These are phyloP conservation scores for Girardinichthys multiradiatus DNA, from an alignment of 2,113 vertebrate genomes.

Conservation along the genomic window DNA sequence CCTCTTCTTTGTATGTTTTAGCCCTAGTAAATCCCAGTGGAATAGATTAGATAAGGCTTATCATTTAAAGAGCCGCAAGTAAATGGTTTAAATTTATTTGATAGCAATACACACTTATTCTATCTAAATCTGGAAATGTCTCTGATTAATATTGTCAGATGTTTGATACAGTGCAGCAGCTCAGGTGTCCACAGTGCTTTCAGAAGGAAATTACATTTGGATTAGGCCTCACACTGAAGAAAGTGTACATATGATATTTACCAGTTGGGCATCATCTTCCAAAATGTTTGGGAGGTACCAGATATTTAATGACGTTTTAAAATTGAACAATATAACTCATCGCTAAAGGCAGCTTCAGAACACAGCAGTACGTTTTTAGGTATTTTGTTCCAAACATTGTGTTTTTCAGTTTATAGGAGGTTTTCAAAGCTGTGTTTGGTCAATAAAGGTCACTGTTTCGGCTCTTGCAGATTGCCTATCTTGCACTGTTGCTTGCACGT, in stretches of 20 bases:
- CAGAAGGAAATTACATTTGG: background rate
- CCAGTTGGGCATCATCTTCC: background rate
- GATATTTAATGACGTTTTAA: background rate
- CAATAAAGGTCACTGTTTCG: conserved; percentile 6
- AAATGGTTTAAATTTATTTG: background rate
- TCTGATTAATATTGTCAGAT: background rate
- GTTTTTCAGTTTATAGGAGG: too few relatives aligned
- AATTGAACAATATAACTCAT: too few relatives aligned
- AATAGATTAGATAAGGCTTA: background rate
- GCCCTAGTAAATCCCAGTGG: background rate
- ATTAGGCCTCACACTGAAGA: background rate
- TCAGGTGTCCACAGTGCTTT: background rate
- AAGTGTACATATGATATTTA: background rate
- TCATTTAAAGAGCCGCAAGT: background rate
- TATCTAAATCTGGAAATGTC: background rate
- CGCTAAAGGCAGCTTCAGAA: too few relatives aligned
- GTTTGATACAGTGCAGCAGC: background rate
- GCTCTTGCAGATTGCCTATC: background rate
- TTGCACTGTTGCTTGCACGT: conserved; percentile 1
- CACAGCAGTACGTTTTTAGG: background rate
- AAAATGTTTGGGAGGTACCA: background rate
- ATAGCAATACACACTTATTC: background rate
- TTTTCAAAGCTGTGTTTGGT: background rate
- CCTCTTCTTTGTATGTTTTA: background rate
- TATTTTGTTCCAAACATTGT: background rate